Conservation (phyloP, 2,797 vertebrate species). For the Margarornis squamiger region DNA sequence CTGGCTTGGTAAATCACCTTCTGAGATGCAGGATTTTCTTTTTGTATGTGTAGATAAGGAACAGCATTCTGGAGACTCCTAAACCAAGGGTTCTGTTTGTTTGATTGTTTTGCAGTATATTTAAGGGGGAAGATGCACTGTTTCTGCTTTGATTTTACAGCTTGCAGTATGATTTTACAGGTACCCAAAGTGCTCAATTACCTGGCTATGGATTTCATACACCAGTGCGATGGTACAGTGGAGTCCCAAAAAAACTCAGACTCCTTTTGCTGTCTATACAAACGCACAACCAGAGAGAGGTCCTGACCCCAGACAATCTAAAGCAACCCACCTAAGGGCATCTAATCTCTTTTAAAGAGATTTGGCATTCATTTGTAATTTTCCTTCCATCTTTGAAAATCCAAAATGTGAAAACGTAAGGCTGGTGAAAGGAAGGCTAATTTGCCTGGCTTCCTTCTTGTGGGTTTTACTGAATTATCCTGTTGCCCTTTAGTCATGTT, state of each 20-base stretch:
- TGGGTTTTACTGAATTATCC: slow-evolving; percentile 45
- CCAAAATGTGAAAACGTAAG: background rate
- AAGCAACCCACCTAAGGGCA: background rate
- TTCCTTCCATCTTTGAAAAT: slow-evolving; percentile 1
- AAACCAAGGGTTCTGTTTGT: background rate
- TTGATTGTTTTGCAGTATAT: background rate
- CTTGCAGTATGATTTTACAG: background rate
- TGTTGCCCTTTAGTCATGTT: slow-evolving; percentile 38
- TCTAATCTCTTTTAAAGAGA: background rate
- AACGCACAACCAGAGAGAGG: background rate
- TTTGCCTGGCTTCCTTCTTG: slow-evolving; percentile 23
- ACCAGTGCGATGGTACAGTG: background rate
- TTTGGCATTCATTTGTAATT: background rate
- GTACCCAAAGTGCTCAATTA: background rate
- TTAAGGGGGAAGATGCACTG: background rate
- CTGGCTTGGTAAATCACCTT: background rate
- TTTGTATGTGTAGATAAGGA: background rate
- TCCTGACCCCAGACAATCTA: background rate
- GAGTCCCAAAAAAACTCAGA: background rate
- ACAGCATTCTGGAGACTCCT: background rate
- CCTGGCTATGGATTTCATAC: background rate
- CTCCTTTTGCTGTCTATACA: background rate
- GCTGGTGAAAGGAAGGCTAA: slow-evolving; percentile 25
- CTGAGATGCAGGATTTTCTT: background rate
- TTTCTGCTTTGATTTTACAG: background rate